Evolutionary conservation across 2,888 invertebrate species (phyloP), one percentile per base, ranked within the genome.

Genomic region (Drosophila sordidula): DNA sequence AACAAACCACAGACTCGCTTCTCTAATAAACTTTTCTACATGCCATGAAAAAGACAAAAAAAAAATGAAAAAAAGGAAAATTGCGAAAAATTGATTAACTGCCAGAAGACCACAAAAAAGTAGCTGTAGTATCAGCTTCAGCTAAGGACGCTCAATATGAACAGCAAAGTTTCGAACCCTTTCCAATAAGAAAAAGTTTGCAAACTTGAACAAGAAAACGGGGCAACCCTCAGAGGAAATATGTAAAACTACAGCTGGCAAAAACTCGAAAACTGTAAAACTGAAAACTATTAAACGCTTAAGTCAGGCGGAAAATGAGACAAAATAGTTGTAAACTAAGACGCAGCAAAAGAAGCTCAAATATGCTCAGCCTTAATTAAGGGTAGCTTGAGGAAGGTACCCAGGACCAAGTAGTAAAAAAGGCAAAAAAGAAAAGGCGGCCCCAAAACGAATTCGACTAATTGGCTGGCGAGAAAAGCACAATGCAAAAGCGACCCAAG

Each of bases 261-360:
- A 80, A 82, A 80, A 85, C 77, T 70, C 66, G 76, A 89, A 86
- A 70, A 41, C 76, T 55, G 61, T 34, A 49, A 81, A 86, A 67
- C 76, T 68, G 59, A 79, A 89, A 87, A 91, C 91, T 91, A 91
- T 91, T 91, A 90, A 90, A 78, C 82, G 87, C 87, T 90, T 88
- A 86, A 91, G 85, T 90, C 91, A 90, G 79, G 84, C 91, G 84
- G 90, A 87, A 90, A 90, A 91, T 91, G 80, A 90, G 82, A 85
- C 90, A 80, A 89, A 91, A 90, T 90, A 90, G 91, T 90, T 90
- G 80, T 6, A 18, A 78, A 78, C 56, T 57, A 61, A 42, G 61
- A 29, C 54, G 42, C 18, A 29, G 29, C 41, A 25, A 69, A 38
- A 56, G 56, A 68, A 72, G 66, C 56, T 54, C 14, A 55, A 67